Evolutionary conservation across 2,888 invertebrate species (phyloP), one percentile per base, ranked within the genome.

Genomic region (Pristionchus fissidentatus): DNA sequence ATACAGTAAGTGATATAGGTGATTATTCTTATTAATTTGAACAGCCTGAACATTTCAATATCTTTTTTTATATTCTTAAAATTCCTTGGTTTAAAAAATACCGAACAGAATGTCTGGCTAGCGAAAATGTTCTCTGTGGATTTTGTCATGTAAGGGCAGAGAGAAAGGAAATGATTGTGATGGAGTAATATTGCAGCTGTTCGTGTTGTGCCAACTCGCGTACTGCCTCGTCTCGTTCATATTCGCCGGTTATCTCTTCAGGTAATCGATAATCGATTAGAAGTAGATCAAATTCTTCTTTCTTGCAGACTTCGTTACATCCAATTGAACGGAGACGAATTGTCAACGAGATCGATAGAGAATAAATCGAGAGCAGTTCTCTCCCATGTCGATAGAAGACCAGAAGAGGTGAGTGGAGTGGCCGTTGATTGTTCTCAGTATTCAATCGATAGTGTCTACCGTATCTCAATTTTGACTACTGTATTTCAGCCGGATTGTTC

Each of bases 211-310:
- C 26, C 79, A 79, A 79, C 55, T 79, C 41, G 55, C 57, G 4
- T 79, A 79, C 26, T 79, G 57, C n/a, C 38, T 79, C 46, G 41
- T 57, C 41, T 79, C 79, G 0, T 79, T 79, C 41, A 29, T 79
- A 35, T 79, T 79, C 38, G 79, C 79, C 8, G 79, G 79, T 57
- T 79, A 57, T 57, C 57, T 79, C 13, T 79, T 57, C 79, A 79
- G 79, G 79, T 79, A 77, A n/a, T 26, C n/a, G n/a, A n/a, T n/a
- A n/a, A n/a, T 5, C 4, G n/a, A 49, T 26, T 52, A 15, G 29
- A 13, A 29, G 8, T 1, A 43, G 10, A 43, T 73, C 73, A 43
- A 2, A 19, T n/a, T 15, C 32, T 52, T 35, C 29, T 15, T 62
- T 35, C 29, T 15, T 62, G n/a, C 41, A 79, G 79, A 79, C 35